phyloP scores from a whole-genome alignment of 2,888 invertebrate genomes.

The Brachypterus glaber region DNA sequence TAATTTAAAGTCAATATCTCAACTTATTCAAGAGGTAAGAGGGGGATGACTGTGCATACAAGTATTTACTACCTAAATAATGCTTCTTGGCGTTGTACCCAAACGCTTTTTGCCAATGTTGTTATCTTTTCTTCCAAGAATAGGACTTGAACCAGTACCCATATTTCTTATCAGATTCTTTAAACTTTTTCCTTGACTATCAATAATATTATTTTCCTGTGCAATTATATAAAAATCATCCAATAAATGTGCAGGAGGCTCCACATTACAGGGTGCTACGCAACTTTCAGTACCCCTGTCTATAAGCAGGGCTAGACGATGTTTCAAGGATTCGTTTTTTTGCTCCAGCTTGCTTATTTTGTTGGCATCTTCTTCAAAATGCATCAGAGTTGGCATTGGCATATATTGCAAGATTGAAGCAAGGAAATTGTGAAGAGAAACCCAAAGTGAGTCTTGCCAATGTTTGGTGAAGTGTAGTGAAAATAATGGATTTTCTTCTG shows the following conservation, averaged over 20 bases:
- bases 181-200: conserved; percentile 65
- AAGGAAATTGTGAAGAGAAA: conserved; percentile 86
- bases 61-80: too few relatives aligned
- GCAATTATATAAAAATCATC: conserved; percentile 90
- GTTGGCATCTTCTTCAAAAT: conserved; percentile 77
- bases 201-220: conserved; percentile 53
- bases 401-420: conserved; percentile 82
- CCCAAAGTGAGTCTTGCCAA: conserved; percentile 90
- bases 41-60: too few relatives aligned
- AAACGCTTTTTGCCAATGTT: conserved; percentile 40
- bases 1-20: too few relatives aligned
- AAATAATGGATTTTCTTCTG: conserved; percentile 83
- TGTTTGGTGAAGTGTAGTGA: conserved; percentile 82
- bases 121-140: conserved; percentile 60
- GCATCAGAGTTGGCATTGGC: conserved; percentile 76
- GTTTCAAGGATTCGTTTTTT: conserved; percentile 64
- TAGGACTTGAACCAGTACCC: conserved; percentile 68
- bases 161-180: conserved; percentile 73
- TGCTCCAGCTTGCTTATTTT: conserved; percentile 74
- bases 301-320: conserved; percentile 45
- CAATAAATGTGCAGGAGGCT: conserved; percentile 69
- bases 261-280: conserved; percentile 54
- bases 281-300: conserved; percentile 36
- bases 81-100: conserved; percentile 8
- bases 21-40: too few relatives aligned